Evolutionary conservation across 2,797 vertebrate species (phyloP), one percentile per base, ranked within the genome.

Genomic region (Brotula barbata): DNA sequence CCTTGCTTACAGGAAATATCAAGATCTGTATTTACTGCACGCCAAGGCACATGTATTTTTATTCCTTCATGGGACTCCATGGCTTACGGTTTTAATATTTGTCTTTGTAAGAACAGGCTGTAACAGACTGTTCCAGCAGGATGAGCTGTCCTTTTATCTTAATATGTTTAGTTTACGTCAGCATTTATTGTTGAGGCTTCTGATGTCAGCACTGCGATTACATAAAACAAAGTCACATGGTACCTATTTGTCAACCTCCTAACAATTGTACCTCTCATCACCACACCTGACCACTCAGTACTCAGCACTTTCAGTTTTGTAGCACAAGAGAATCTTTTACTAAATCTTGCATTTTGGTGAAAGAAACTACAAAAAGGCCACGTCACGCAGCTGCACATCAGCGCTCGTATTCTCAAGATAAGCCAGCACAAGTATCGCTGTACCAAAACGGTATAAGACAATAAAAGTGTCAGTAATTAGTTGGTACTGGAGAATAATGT

Each of bases 111-210:
- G 25, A 28, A 28, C 25, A 28, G 25, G 25, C 4, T 28, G 8
- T 8, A 28, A 28, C n/a, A 6, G 8, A 7, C 3, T 42, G 19
- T 37, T 16, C 33, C 34, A 23, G 42, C 1, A 13, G n/a, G 13
- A 34, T 51, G 19, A n/a, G 17, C 62, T 46, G 17, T 6, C 11
- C 42, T 33, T 25, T 3, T 15, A 8, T 28, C 37, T n/a, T 11
- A 2, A 3, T 45, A 17, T 52, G 72, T 61, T 20, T 10, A 6
- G n/a, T 62, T 65, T 1, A 67, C 47, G 47, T 54, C 59, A 9
- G 22, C 2, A 33, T 20, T 43, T 58, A 0, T 16, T 22, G 37
- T 37, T 41, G 10, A 46, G 3, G n/a, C 34, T 23, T 54, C 2
- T 68, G 14, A n/a, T 39, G 34, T 5, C 37, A 15, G 37, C 37